These are phyloP conservation scores for Vannuccia rotundouncinata DNA, from an alignment of 2,888 invertebrate genomes.

Conservation along the genomic window DNA sequence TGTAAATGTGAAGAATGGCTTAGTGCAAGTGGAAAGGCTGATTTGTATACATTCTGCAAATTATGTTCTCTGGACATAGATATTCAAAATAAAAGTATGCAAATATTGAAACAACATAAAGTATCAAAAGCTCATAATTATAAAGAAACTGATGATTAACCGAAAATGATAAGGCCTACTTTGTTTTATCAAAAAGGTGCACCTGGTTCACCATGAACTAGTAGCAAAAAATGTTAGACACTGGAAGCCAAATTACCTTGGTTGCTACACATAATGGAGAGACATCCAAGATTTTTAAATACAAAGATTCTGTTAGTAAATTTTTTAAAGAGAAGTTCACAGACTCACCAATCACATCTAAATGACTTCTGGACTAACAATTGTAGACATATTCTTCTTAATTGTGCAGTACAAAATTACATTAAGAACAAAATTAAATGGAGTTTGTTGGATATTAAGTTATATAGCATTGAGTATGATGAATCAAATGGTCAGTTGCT, in stretches of 20 bases:
- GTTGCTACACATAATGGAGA: conserved; percentile 14
- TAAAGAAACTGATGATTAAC: conserved; percentile 16
- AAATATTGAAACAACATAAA: conserved; percentile 24
- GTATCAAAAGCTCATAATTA: conserved; percentile 10
- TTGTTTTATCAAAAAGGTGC: conserved; percentile 11
- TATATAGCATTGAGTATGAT: neutral
- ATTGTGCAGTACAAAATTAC: neutral
- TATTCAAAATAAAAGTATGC: conserved; percentile 2
- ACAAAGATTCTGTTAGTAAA: neutral
- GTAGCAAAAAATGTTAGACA: neutral
- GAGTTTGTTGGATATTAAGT: neutral
- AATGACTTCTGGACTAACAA: neutral
- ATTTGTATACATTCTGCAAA: conserved; percentile 21
- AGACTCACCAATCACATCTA: neutral
- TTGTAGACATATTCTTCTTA: neutral
- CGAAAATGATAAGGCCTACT: conserved; percentile 10
- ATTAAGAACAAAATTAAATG: neutral
- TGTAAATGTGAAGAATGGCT: neutral
- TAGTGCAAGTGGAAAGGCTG: conserved; percentile 4
- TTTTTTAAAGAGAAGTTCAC: conserved; percentile 20
- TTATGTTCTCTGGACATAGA: conserved; percentile 18
- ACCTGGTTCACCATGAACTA: conserved; percentile 17
- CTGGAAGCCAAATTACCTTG: conserved; percentile 27
- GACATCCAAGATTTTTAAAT: conserved; percentile 28
- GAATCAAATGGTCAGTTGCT: neutral